Conservation (phyloP, 2,797 vertebrate genomes). For the Enteromius afrohamiltoni region DNA sequence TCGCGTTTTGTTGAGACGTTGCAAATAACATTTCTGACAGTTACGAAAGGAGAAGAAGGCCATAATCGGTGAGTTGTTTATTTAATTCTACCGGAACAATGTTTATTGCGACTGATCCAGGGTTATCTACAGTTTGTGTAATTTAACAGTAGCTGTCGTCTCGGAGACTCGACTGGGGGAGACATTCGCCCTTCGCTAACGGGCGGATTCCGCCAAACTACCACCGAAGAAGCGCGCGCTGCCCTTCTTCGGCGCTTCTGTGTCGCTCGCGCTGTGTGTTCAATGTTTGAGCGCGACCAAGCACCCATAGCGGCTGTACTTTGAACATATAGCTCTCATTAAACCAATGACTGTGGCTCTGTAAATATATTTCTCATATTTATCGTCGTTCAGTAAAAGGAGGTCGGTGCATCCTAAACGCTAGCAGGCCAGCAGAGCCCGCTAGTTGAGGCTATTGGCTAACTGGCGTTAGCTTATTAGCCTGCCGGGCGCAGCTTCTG, state of each 20-base stretch:
- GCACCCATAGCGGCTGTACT: slow-evolving; percentile 32
- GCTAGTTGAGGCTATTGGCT: not conserved
- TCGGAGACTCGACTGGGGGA: slow-evolving; percentile 78
- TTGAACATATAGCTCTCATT: not conserved
- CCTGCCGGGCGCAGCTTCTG: not conserved
- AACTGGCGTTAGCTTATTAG: slow-evolving; percentile 30
- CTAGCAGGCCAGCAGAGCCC: slow-evolving; percentile 25
- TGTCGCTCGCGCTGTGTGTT: slow-evolving; percentile 1
- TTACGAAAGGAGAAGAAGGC: slow-evolving; percentile 41
- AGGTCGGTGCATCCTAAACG: not conserved
- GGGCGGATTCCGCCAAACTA: slow-evolving; percentile 77
- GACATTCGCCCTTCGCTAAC: slow-evolving; percentile 74
- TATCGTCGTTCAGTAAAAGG: not conserved
- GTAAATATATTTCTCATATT: not conserved
- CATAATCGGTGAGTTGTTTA: slow-evolving; percentile 70
- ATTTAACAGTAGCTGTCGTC: not conserved
- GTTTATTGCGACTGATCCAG: not conserved
- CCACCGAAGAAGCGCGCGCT: slow-evolving; percentile 83
- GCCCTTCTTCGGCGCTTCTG: slow-evolving; percentile 76
- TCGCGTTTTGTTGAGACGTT: slow-evolving; percentile 48
- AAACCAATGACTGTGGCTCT: not conserved
- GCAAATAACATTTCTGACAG: slow-evolving; percentile 51
- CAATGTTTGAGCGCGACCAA: slow-evolving; percentile 51
- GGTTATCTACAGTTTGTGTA: not conserved
- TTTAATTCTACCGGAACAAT: slow-evolving; percentile 43